Evolutionary conservation across 2,113 vertebrate genomes (phyloP).

Genomic region (Dinomys branickii): DNA sequence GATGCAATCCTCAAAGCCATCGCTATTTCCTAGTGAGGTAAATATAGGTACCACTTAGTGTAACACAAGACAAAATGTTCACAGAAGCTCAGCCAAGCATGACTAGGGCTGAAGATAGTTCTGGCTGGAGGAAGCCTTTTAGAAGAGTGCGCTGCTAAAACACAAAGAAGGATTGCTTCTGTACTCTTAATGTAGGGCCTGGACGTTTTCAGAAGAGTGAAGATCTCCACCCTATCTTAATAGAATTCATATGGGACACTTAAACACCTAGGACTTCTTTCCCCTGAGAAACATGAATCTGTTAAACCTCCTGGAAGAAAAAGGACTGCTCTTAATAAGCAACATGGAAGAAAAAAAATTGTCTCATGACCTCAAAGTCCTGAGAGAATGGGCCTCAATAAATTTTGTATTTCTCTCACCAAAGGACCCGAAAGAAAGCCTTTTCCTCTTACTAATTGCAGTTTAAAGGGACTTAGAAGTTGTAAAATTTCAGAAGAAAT

Average conservation of each 20-base stretch:
- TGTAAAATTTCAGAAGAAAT: slow-evolving; percentile 34
- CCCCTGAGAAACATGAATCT: slow-evolving; percentile 36
- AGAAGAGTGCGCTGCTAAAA: not conserved
- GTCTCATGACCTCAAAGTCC: not conserved
- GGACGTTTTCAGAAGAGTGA: not conserved
- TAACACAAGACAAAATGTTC: not conserved
- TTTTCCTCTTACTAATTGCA: not conserved
- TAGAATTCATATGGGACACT: not conserved
- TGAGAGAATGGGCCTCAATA: not conserved
- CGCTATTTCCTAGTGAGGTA: not conserved
- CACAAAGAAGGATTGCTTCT: not conserved
- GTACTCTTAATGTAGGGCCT: not conserved
- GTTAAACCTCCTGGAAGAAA: slow-evolving; percentile 17
- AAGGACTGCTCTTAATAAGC: not conserved
- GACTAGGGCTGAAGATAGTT: not conserved
- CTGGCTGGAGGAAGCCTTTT: not conserved
- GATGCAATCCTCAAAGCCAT: not conserved
- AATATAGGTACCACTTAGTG: not conserved
- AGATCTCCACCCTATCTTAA: not conserved
- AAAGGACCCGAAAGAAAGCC: not conserved
- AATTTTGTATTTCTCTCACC: not conserved
- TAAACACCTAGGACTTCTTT: not conserved
- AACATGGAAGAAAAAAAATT: not conserved
- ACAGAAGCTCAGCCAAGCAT: not conserved
- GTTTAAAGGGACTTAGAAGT: not conserved